Percentiles rank a stretch among this genome's conserved stretches.
These are phyloP conservation scores for Allygus modestus DNA, from an alignment of 2,888 invertebrate species.

Conservation along the genomic window DNA sequence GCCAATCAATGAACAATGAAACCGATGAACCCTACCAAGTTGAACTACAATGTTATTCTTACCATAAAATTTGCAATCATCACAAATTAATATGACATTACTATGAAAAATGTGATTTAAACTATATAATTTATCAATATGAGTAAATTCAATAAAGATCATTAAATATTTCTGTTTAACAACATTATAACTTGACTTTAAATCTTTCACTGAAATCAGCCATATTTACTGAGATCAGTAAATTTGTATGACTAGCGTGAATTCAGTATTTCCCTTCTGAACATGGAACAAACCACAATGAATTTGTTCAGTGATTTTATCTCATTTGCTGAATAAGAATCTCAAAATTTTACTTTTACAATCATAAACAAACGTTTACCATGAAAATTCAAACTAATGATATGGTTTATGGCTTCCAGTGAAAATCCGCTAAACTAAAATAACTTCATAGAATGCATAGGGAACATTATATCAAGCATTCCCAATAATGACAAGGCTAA, in stretches of 20 bases:
- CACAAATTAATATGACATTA: neutral
- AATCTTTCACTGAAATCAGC: too few species aligned
- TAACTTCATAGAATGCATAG: neutral
- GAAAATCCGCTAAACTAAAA: neutral
- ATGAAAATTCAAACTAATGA: neutral
- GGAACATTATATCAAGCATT: neutral
- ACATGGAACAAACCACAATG: too few species aligned
- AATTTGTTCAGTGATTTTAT: too few species aligned
- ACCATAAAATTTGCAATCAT: neutral
- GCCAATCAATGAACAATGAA: conserved; percentile 48
- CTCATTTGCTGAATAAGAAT: neutral
- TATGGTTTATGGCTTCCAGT: conserved; percentile 30
- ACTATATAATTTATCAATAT: too few species aligned
- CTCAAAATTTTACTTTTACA: neutral
- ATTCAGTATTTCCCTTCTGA: too few species aligned
- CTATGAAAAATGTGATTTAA: too few species aligned
- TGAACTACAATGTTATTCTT: neutral
- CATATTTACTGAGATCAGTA: too few species aligned
- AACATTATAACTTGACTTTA: too few species aligned
- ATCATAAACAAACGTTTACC: neutral
- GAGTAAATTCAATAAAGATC: too few species aligned
- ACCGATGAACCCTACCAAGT: conserved; percentile 1
- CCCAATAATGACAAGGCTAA: neutral
- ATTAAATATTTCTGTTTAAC: too few species aligned
- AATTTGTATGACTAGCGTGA: too few species aligned